Base-by-base conservation (phyloP, 2,113 vertebrate species). In the Pogonocichla stellata region DNA sequence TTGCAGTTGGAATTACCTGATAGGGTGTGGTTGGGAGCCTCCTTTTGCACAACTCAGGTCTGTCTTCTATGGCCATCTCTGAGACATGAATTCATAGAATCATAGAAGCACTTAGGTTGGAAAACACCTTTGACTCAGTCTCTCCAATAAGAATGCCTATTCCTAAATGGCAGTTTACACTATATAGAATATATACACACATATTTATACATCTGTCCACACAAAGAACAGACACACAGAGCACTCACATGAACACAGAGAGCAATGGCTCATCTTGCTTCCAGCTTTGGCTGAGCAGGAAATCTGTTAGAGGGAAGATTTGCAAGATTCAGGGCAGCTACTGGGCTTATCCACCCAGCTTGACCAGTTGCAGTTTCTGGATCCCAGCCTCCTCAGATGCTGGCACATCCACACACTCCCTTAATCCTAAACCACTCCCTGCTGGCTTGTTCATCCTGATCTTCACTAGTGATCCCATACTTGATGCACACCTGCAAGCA, bases 401-500 rank as follows among this genome's bases (percentile, higher is more conserved):
- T 64, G 43, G 8, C 19, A 74, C 7, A 43, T 13, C 19, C 45
- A 65, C 18, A 72, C 14, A 51, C 2, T 4, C 1, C 4, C 13
- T 53, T 57, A n/a, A 58, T 53, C 24, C 43, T 5, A 7, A 58
- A 8, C 3, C 19, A 17, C 2, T 73, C 33, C 4, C n/a, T 43
- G 3, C 8, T 82, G 36, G 5, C 11, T 61, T 0, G 0, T 61
- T 65, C 36, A 65, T 9, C 6, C 61, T 65, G 12, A 51, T 40
- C 16, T 93, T 81, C 65, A 15, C 20, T 24, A 20, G 5, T 71
- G 17, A 50, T 56, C 51, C 36, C 33, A 34, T 8, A 11, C 15
- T 50, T 0, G 0, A 10, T 0, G 0, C 29, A 42, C 23, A n/a
- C 6, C 10, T 3, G 2, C 11, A 3, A 45, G 43, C 19, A 45